Evolutionary conservation across 35 echinoderm and acorn worm species (phyloP).

Genomic region (Amphiura filiformis): DNA sequence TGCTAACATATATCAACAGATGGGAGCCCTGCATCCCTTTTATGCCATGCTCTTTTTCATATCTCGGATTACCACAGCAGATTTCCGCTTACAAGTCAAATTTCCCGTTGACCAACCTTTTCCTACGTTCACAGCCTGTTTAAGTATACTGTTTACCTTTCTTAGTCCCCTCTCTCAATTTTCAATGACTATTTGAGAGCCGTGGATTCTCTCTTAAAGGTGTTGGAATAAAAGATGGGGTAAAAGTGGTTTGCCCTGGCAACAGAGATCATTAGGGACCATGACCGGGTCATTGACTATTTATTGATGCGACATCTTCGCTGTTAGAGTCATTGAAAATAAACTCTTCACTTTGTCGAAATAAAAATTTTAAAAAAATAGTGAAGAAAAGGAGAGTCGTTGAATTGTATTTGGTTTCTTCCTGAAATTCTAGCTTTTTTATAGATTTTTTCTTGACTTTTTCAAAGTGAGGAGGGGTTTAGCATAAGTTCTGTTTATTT

Average conservation of each 20-base stretch:
- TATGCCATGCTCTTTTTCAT: background rate
- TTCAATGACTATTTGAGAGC: background rate
- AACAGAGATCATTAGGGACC: background rate
- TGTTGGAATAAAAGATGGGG: slow-evolving; percentile 6
- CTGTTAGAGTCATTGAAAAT: too few relatives aligned
- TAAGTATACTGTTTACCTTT: slow-evolving; percentile 3
- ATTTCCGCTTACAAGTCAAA: background rate
- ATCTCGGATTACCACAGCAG: background rate
- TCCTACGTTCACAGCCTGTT: background rate
- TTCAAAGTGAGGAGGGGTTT: too few relatives aligned
- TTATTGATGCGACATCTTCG: background rate
- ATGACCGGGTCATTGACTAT: background rate
- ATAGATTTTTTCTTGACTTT: too few relatives aligned
- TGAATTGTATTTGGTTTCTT: too few relatives aligned
- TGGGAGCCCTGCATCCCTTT: background rate
- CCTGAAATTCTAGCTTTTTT: too few relatives aligned
- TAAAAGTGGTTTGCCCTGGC: background rate
- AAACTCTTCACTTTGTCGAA: too few relatives aligned
- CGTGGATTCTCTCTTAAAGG: background rate
- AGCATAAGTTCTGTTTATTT: too few relatives aligned
- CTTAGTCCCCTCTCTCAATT: background rate
- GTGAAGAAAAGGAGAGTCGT: too few relatives aligned
- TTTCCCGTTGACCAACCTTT: background rate
- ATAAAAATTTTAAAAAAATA: too few relatives aligned
- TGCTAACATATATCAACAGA: background rate